Conservation (phyloP, 2,113 vertebrate species). For the Ceyx cyanopectus region DNA sequence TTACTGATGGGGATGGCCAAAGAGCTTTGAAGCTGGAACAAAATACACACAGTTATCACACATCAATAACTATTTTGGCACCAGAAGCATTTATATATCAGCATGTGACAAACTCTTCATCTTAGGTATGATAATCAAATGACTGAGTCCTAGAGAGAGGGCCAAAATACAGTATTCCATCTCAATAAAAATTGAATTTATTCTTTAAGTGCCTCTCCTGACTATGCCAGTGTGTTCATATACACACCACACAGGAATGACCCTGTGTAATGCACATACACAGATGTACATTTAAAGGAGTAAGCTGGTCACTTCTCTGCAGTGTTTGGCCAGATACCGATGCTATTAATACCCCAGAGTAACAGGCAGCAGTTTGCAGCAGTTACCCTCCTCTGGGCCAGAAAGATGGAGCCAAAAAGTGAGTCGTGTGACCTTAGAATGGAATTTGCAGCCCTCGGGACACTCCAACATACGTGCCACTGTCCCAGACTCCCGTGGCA, state of each 20-base stretch:
- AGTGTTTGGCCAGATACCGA: not conserved
- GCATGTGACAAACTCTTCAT: not conserved
- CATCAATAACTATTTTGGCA: not conserved
- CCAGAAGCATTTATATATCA: not conserved
- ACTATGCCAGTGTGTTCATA: not conserved
- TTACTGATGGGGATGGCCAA: not conserved
- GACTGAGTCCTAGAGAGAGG: not conserved
- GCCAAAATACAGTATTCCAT: not conserved
- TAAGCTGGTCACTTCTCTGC: not conserved
- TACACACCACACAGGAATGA: not conserved
- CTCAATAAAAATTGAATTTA: not conserved
- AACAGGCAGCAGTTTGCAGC: not conserved
- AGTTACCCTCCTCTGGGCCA: not conserved
- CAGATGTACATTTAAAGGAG: not conserved
- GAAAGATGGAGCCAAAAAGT: not conserved
- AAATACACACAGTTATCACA: not conserved
- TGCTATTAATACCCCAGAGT: not conserved
- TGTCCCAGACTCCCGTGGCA: not conserved
- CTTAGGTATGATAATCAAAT: not conserved
- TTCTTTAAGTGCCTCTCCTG: not conserved
- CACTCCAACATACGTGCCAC: not conserved
- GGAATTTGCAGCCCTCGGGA: not conserved
- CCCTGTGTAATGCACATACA: not conserved
- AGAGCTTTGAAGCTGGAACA: conserved; percentile 16
- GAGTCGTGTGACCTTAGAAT: not conserved